Conservation (phyloP, 2,888 invertebrate genomes). For the Buathra laborator region DNA sequence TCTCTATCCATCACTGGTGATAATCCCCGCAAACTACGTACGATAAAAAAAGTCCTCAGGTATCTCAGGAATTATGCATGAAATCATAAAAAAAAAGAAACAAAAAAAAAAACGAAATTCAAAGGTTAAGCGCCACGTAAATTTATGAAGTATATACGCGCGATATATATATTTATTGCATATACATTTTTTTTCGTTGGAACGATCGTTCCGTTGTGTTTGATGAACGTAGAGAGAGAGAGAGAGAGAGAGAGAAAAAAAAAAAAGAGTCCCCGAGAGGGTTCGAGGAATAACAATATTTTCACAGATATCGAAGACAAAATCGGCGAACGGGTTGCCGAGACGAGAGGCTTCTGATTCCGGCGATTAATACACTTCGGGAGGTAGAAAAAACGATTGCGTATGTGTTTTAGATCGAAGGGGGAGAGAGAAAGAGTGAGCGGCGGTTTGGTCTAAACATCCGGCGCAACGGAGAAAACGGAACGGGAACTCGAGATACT, state of each 20-base stretch:
- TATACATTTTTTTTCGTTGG: conserved; percentile 11
- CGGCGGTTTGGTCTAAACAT: conserved; percentile 29
- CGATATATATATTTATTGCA: conserved; percentile 28
- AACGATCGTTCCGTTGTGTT: conserved; percentile 43
- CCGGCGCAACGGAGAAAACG: conserved; percentile 51
- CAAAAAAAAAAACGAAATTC: conserved; percentile 15
- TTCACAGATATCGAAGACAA: conserved; percentile 73
- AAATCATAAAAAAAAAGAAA: conserved; percentile 24
- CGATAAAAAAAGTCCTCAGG: conserved; percentile 56
- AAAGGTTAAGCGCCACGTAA: conserved; percentile 20
- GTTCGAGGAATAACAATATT: conserved; percentile 72
- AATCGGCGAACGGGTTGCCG: conserved; percentile 50
- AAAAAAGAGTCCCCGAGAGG: conserved; percentile 33
- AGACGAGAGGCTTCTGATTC: conserved; percentile 38
- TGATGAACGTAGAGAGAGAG: conserved; percentile 28
- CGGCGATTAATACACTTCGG: conserved; percentile 42
- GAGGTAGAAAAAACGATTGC: conserved; percentile 45
- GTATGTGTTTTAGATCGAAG: conserved; percentile 66
- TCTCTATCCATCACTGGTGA: conserved; percentile 32
- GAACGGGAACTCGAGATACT: conserved; percentile 52
- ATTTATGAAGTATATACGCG: conserved; percentile 13
- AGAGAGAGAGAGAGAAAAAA: not conserved
- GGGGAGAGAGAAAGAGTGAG: conserved; percentile 31
- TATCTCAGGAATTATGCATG: conserved; percentile 66
- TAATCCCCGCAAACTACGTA: conserved; percentile 32